A percentile compares a stretch with the other conserved stretches of the same genome.
These are phyloP conservation scores for Phrynosoma blainvillii DNA, from an alignment of 2,113 vertebrate species.

Conservation along the genomic window DNA sequence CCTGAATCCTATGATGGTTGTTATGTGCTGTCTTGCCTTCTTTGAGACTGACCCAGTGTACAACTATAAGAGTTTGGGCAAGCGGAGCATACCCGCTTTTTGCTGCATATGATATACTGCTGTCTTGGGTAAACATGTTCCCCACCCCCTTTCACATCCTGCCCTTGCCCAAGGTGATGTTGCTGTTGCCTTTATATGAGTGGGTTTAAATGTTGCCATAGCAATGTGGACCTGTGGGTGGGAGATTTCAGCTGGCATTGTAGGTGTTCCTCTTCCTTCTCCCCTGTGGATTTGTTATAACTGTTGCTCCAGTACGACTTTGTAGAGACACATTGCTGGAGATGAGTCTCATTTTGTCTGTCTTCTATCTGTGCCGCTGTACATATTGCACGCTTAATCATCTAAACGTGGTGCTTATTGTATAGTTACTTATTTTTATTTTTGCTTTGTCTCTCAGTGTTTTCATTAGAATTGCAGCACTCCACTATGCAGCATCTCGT, in stretches of 20 bases:
- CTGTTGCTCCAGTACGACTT: background rate
- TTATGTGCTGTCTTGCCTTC: background rate
- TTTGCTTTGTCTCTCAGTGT: background rate
- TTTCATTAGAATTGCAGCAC: background rate
- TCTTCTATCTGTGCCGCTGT: background rate
- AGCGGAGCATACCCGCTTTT: background rate
- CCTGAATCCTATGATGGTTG: background rate
- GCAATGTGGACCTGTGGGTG: slow-evolving; percentile 8
- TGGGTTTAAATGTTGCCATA: slow-evolving; percentile 12
- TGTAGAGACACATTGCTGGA: background rate
- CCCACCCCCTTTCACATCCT: background rate
- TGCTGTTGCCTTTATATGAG: slow-evolving; percentile 15
- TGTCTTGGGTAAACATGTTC: background rate
- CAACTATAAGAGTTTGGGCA: background rate
- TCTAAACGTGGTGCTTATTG: background rate
- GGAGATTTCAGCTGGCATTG: background rate
- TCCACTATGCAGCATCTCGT: background rate
- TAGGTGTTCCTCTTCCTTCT: background rate
- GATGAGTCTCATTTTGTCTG: background rate
- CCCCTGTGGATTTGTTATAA: background rate
- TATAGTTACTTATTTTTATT: too few species aligned
- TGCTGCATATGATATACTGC: background rate
- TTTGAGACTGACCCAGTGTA: background rate
- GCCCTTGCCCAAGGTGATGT: slow-evolving; percentile 15
- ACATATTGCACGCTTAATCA: background rate